A percentile compares a stretch with the other conserved stretches of the same genome.
These are phyloP conservation scores for Caenorhabditis sp. DNA, from an alignment of 2,888 invertebrate species.

Conservation along the genomic window DNA sequence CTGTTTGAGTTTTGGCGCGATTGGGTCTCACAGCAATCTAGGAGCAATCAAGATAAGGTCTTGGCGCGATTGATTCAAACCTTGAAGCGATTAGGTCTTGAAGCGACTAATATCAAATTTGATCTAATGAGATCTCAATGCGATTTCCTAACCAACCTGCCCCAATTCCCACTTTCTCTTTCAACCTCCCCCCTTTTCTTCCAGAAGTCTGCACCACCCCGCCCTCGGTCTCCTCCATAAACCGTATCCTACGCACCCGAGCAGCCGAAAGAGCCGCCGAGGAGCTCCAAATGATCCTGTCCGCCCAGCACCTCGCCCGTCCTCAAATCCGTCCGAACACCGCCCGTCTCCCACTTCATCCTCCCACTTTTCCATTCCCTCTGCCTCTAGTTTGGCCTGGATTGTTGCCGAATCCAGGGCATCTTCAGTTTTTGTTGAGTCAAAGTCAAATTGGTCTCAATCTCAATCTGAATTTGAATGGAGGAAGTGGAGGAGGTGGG, in stretches of 20 bases:
- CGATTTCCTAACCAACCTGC: neutral
- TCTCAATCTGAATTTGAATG: too few species aligned
- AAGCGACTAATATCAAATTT: too few species aligned
- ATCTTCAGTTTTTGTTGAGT: constrained; percentile 38
- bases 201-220: constrained; percentile 88
- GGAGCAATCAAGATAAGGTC: too few species aligned
- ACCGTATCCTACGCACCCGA: constrained; percentile 94
- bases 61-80: too few species aligned
- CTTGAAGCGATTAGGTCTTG: too few species aligned
- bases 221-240: constrained; percentile 97
- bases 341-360: constrained; percentile 19
- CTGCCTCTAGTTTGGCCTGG: constrained; percentile 66
- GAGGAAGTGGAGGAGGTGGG: too few species aligned
- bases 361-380: constrained; percentile 60
- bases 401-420: constrained; percentile 67
- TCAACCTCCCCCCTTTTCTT: too few species aligned
- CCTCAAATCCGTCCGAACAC: constrained; percentile 23
- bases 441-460: constrained; percentile 6
- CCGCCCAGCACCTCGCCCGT: constrained; percentile 68
- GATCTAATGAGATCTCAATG: constrained; percentile 1
- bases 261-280: constrained; percentile 97
- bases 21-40: too few species aligned
- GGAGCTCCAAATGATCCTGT: constrained; percentile 89
- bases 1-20: too few species aligned
- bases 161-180: too few species aligned